These are phyloP conservation scores for Silurus meridionalis DNA, from an alignment of 2,113 vertebrate genomes.

Conservation along the genomic window DNA sequence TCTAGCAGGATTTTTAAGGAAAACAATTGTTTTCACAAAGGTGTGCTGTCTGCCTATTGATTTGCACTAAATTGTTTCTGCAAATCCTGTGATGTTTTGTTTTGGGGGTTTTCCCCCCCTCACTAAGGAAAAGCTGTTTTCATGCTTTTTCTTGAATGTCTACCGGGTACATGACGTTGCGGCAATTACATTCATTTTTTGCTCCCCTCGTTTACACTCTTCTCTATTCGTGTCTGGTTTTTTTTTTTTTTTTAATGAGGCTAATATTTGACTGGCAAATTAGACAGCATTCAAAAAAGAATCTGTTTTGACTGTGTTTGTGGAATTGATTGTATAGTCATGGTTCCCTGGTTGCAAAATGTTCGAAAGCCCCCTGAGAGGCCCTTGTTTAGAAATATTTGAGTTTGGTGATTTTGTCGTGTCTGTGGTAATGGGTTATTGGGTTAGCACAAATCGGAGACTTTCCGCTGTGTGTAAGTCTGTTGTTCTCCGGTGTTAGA, in stretches of 20 bases:
- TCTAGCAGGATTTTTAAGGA: not conserved
- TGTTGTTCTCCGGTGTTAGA: constrained; percentile 4
- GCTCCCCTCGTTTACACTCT: not conserved
- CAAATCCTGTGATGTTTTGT: constrained; percentile 11
- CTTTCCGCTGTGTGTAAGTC: not conserved
- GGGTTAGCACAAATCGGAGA: not conserved
- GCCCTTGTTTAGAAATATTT: constrained; percentile 1
- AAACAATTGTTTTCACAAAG: constrained; percentile 15
- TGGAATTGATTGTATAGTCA: not conserved
- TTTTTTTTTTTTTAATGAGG: not conserved
- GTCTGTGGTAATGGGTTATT: not conserved
- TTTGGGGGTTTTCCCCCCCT: not conserved
- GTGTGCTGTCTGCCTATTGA: constrained; percentile 21
- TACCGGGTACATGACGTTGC: not conserved
- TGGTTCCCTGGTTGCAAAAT: not conserved
- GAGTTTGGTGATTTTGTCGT: not conserved
- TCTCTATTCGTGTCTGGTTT: not conserved
- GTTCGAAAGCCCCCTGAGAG: not conserved
- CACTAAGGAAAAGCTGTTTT: not conserved
- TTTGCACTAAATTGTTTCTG: constrained; percentile 9
- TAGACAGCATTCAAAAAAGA: too few relatives aligned
- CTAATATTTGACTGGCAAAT: not conserved
- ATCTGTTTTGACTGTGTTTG: not conserved
- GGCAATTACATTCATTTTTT: not conserved
- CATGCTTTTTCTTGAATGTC: not conserved